These are phyloP conservation scores for Nycticebus coucang DNA, from an alignment of 2,113 vertebrate genomes.

Conservation along the genomic window DNA sequence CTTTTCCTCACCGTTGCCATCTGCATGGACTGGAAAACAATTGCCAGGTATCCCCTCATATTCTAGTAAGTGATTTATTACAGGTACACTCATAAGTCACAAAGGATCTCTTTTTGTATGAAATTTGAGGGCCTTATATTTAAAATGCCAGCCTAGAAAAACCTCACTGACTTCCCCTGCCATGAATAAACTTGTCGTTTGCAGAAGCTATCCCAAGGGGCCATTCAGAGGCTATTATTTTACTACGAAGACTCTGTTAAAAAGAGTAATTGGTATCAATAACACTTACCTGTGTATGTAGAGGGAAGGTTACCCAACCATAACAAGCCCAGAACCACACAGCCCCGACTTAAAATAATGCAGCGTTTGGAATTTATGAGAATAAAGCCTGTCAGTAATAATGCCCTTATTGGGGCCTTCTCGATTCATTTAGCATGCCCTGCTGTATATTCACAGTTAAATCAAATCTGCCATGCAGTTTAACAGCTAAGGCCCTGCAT, in stretches of 20 bases:
- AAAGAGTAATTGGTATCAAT: slow-evolving; percentile 76
- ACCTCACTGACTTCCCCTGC: slow-evolving; percentile 48
- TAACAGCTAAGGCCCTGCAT: background rate
- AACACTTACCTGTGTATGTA: slow-evolving; percentile 84
- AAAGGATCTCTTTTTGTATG: background rate
- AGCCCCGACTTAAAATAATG: slow-evolving; percentile 77
- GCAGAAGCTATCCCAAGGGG: slow-evolving; percentile 45
- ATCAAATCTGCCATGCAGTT: slow-evolving; percentile 41
- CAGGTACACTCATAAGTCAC: background rate
- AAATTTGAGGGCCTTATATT: slow-evolving; percentile 48
- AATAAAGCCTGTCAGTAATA: slow-evolving; percentile 64
- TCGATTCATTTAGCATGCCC: slow-evolving; percentile 45
- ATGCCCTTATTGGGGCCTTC: slow-evolving; percentile 69
- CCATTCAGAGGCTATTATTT: slow-evolving; percentile 69
- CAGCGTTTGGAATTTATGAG: slow-evolving; percentile 74
- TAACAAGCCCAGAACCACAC: slow-evolving; percentile 76
- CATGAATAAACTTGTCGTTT: slow-evolving; percentile 36
- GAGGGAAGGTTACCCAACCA: slow-evolving; percentile 66
- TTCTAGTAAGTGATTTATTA: background rate
- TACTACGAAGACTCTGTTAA: slow-evolving; percentile 68
- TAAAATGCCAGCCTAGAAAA: slow-evolving; percentile 51
- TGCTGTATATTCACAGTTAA: slow-evolving; percentile 35
- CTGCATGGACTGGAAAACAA: background rate
- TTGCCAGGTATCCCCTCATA: background rate
- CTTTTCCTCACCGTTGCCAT: background rate